A percentile compares a stretch with the other conserved stretches of the same genome.
phyloP scores from a whole-genome alignment of 2,888 invertebrate species.

The Nycteola revayana region DNA sequence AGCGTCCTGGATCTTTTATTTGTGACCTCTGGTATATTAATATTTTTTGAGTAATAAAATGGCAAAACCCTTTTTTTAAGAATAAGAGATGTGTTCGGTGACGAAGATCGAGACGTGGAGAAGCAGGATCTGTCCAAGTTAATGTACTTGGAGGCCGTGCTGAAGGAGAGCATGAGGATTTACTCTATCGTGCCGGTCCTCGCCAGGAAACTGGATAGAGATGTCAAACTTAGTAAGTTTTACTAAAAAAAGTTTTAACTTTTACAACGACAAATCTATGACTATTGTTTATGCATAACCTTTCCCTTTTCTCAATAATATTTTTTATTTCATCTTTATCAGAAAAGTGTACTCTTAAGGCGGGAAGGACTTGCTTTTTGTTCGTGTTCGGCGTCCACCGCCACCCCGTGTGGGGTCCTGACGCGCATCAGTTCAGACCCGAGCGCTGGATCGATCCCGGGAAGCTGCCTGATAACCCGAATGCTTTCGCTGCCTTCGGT shows the following conservation, averaged over 20 bases:
- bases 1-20: no score
- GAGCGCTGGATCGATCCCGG: conserved; percentile 54
- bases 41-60: no score
- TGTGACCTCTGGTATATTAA: no score
- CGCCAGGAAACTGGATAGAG: conserved; percentile 47
- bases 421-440: conserved; percentile 50
- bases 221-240: conserved; percentile 60
- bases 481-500: conserved; percentile 51
- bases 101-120: conserved; percentile 49
- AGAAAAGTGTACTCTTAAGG: conserved; percentile 53
- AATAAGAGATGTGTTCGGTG: conserved; percentile 47
- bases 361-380: conserved; percentile 48
- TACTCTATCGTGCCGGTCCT: conserved; percentile 55
- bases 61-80: conserved; percentile 26
- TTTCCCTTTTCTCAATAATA: no score
- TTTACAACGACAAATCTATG: no score
- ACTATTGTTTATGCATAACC: no score
- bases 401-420: conserved; percentile 53
- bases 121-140: conserved; percentile 54
- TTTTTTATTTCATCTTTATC: conserved; percentile 17
- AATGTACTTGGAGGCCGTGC: conserved; percentile 57
- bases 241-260: no score
- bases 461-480: conserved; percentile 43
- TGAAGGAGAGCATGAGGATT: conserved; percentile 60
- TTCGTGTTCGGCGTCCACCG: conserved; percentile 51